These are phyloP conservation scores for Cephus sareptanus DNA, from an alignment of 2,888 invertebrate genomes.

Conservation along the genomic window DNA sequence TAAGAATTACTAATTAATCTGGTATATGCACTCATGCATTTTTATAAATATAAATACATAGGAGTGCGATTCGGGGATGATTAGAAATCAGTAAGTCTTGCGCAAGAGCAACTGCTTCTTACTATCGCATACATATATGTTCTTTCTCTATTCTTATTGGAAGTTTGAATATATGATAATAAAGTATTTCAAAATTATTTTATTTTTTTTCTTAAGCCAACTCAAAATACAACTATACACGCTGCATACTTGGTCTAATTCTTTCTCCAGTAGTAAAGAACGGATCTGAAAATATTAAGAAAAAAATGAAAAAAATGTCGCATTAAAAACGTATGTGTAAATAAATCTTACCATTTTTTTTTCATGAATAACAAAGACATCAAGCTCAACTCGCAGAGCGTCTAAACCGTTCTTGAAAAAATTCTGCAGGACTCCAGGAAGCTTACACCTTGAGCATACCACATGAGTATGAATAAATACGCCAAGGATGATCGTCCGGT, in stretches of 20 bases:
- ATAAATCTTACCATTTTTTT: not conserved
- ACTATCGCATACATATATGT: not conserved
- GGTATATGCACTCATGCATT: no score
- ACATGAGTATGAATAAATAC: not conserved
- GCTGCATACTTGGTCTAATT: not conserved
- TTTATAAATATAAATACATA: no score
- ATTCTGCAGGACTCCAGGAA: not conserved
- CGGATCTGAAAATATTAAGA: not conserved
- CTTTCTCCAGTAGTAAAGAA: not conserved
- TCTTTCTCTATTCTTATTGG: not conserved
- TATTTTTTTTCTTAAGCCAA: conserved; percentile 22
- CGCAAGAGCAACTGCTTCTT: no score
- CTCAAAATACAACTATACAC: not conserved
- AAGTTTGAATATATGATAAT: not conserved
- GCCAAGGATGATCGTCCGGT: not conserved
- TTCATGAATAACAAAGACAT: not conserved
- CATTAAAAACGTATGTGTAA: not conserved
- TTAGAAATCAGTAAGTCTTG: no score
- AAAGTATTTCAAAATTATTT: conserved; percentile 4
- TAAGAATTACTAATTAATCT: no score
- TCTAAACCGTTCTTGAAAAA: not conserved
- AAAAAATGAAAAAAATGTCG: not conserved
- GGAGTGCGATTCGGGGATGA: no score
- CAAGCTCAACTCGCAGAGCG: not conserved
- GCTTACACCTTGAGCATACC: not conserved